These are phyloP conservation scores for Nanorana parkeri DNA, from an alignment of 2,113 vertebrate species.

Conservation along the genomic window DNA sequence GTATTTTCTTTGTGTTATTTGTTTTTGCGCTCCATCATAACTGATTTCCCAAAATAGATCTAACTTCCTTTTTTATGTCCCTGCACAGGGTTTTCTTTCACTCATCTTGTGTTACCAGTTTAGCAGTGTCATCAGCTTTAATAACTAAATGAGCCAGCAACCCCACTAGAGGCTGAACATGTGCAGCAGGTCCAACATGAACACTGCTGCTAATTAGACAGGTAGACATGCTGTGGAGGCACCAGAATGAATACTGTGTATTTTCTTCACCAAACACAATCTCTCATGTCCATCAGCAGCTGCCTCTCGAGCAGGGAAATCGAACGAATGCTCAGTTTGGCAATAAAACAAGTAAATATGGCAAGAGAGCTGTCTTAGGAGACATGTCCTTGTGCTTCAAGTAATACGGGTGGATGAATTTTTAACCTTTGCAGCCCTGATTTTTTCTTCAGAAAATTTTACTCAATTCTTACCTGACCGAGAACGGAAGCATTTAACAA, in stretches of 20 bases:
- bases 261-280: constrained; percentile 45
- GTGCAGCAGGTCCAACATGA: constrained; percentile 50
- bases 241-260: constrained; percentile 36
- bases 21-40: neutral
- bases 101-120: constrained; percentile 40
- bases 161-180: constrained; percentile 54
- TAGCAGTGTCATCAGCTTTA: constrained; percentile 56
- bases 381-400: constrained; percentile 42
- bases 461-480: neutral
- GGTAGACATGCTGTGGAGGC: constrained; percentile 53
- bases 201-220: constrained; percentile 55
- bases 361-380: constrained; percentile 46
- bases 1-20: neutral
- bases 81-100: constrained; percentile 6
- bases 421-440: constrained; percentile 46
- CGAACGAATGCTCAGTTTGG: constrained; percentile 41
- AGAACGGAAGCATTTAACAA: too few species aligned
- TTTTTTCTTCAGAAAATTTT: neutral
- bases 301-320: constrained; percentile 50
- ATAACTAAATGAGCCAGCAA: constrained; percentile 44
- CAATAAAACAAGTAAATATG: constrained; percentile 54
- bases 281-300: constrained; percentile 50
- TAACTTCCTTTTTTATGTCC: neutral
- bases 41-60: neutral
- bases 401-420: constrained; percentile 41